Evolutionary conservation across 2,797 vertebrate species (phyloP).

Genomic region (Pitangus sulphuratus): DNA sequence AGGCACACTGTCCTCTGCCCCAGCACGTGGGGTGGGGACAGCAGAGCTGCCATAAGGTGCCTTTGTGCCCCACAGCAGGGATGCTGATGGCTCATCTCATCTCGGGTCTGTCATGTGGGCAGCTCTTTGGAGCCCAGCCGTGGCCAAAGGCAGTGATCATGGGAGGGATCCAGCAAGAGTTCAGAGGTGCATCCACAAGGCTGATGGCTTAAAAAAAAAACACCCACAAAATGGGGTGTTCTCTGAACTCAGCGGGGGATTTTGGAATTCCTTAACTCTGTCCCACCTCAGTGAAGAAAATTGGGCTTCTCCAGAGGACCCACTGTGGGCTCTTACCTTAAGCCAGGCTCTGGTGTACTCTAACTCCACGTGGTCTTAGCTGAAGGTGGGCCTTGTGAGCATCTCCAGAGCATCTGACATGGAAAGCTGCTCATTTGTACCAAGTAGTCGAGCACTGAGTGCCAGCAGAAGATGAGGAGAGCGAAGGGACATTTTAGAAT

Average conservation of each 20-base stretch:
- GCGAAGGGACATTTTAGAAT: background rate
- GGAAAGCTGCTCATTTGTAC: background rate
- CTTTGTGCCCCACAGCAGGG: background rate
- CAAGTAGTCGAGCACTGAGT: fast-evolving
- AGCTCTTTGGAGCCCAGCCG: background rate
- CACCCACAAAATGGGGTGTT: background rate
- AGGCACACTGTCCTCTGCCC: background rate
- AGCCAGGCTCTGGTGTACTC: background rate
- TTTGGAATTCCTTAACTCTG: background rate
- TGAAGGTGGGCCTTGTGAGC: background rate
- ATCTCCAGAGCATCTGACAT: background rate
- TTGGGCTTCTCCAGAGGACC: background rate
- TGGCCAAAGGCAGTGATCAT: background rate
- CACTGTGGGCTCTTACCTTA: background rate
- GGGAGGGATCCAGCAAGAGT: background rate
- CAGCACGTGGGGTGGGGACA: background rate
- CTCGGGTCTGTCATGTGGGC: background rate
- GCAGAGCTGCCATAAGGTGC: background rate
- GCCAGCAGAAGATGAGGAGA: background rate
- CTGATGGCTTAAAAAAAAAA: background rate
- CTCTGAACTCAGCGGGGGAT: background rate
- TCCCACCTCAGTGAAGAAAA: background rate
- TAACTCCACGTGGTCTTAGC: background rate
- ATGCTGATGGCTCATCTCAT: background rate
- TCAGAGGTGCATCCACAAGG: background rate